A percentile compares a stretch with the other conserved stretches of the same genome.
Evolutionary conservation across 2,797 vertebrate genomes (phyloP).

Genomic region (Sciurus carolinensis): DNA sequence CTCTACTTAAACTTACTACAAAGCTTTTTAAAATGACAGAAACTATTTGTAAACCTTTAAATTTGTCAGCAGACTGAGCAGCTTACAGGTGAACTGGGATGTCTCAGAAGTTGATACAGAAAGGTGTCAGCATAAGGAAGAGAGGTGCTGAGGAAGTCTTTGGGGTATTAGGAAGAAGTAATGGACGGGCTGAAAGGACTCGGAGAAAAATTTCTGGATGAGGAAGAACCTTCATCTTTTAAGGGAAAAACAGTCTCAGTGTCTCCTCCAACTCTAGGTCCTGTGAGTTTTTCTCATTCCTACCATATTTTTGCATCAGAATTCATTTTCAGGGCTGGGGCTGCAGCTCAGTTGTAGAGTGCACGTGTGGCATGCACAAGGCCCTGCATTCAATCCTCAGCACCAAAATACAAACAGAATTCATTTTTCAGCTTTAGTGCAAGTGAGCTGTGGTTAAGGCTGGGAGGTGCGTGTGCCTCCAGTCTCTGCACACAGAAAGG

Average conservation of each 20-base stretch:
- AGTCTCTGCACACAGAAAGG: background rate
- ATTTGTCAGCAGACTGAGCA: background rate
- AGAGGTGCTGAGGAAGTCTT: background rate
- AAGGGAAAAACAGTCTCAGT: background rate
- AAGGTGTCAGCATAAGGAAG: background rate
- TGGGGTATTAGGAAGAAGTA: no score
- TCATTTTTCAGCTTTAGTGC: background rate
- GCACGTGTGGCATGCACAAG: background rate
- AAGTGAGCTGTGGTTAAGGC: background rate
- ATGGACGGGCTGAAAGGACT: background rate
- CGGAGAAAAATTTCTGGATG: background rate
- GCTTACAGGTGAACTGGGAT: background rate
- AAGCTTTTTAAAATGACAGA: background rate
- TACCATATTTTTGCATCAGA: background rate
- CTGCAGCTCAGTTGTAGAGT: background rate
- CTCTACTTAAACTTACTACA: background rate
- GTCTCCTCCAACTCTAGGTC: background rate
- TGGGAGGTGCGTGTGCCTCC: background rate
- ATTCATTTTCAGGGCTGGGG: background rate
- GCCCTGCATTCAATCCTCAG: background rate
- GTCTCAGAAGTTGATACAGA: background rate
- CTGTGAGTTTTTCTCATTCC: background rate
- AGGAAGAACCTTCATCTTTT: background rate
- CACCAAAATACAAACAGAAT: background rate
- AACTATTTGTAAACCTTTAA: conserved; percentile 23